Base-by-base conservation (phyloP, 2,888 invertebrate genomes). In the Heliconius ethilla region DNA sequence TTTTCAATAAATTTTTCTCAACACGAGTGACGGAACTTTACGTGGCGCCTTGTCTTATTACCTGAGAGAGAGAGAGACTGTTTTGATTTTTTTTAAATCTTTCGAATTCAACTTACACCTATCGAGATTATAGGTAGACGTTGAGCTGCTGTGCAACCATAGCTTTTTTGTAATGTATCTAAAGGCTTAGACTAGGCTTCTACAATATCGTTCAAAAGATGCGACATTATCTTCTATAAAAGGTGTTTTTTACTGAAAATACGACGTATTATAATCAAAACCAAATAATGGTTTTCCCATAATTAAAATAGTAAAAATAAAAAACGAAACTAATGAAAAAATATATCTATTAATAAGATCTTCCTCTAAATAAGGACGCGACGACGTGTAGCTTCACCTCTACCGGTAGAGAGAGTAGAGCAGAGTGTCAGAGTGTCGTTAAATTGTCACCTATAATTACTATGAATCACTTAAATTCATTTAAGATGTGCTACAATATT, bases 381-480 rank as follows among this genome's bases (percentile, higher is more conserved):
- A 69, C 69, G 40, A 69, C 40, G 25, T 45, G 40, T 33, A 27
- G 18, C 18, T 51, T 0, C 10, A n/a, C 3, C 6, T 55, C 33
- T 70, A 70, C 29, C 18, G 18, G 45, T 70, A 9, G 25, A 27
- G 27, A 33, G 33, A 33, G 45, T 70, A 51, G 9, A 70, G 25
- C n/a, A n/a, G 27, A 29, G 33, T 29, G 4, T 4, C 18, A 51
- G 51, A 51, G 51, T 51, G 18, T 51, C 51, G 51, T 59, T 72
- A 72, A 72, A 59, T 72, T 72, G 25, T 72, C 59, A 59, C 33
- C 55, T 72, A 72, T 72, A 59, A 59, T 59, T 72, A 59, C 59
- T 59, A 59, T 72, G 33, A 65, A 22, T 63, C 72, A 72, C 18
- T 59, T 59, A 59, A 72, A 15, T 72, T n/a, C 55, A 55, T 72